These are phyloP conservation scores for Willisornis vidua DNA, from an alignment of 2,113 vertebrate genomes.

Conservation along the genomic window DNA sequence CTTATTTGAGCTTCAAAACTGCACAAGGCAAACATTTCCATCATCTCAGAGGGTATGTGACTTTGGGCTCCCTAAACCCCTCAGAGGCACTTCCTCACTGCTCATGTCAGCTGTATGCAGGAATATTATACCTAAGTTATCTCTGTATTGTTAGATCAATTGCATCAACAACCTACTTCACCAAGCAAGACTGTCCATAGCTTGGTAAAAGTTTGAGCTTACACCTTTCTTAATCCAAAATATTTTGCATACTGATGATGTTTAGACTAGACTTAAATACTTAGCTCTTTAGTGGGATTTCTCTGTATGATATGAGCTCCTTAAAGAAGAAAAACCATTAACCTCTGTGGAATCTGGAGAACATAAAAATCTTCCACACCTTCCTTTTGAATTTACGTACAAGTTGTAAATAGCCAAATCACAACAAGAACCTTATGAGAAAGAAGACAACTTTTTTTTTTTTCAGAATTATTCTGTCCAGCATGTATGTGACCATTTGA, in stretches of 20 bases:
- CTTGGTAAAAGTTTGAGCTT: neutral
- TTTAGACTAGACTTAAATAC: neutral
- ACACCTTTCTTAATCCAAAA: neutral
- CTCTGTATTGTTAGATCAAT: neutral
- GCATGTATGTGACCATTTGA: neutral
- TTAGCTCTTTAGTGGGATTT: neutral
- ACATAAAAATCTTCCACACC: neutral
- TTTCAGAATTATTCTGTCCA: neutral
- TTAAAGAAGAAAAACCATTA: slow-evolving; percentile 47
- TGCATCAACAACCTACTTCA: neutral
- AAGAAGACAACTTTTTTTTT: neutral
- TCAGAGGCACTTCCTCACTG: neutral
- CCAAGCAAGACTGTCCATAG: neutral
- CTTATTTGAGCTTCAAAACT: neutral
- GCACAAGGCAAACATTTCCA: neutral
- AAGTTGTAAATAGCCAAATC: neutral
- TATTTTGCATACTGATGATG: neutral
- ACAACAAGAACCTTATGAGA: neutral
- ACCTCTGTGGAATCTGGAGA: slow-evolving; percentile 23
- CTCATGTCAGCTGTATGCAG: neutral
- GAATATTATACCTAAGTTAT: neutral
- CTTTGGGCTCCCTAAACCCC: neutral
- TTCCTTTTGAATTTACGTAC: neutral
- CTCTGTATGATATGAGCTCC: slow-evolving; percentile 34
- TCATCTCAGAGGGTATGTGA: neutral